Percentiles rank a stretch among this genome's conserved stretches.
These are phyloP conservation scores for Aphaenogaster ashmeadi DNA, from an alignment of 1,140 invertebrate genomes.

Conservation along the genomic window DNA sequence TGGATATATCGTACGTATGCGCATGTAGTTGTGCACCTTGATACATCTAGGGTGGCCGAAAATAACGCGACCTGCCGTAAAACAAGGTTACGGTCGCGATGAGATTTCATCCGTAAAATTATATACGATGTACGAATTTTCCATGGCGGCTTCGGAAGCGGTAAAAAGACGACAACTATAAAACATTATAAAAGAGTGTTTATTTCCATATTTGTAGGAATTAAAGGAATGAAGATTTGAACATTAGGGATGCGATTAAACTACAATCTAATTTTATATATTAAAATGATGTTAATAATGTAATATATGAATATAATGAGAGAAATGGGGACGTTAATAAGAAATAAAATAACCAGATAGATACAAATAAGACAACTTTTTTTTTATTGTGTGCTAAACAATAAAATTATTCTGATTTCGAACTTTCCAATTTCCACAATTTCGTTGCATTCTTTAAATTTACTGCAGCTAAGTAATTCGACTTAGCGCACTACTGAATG, in stretches of 20 bases:
- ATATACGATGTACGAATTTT: conserved; percentile 55
- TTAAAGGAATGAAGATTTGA: neutral
- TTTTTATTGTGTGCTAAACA: neutral
- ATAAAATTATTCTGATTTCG: neutral
- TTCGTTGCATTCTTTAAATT: neutral
- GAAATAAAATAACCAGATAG: neutral
- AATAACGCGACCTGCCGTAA: conserved; percentile 65
- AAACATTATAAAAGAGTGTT: neutral
- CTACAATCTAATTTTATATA: neutral
- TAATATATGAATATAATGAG: neutral
- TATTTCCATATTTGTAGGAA: neutral
- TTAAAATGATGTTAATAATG: neutral
- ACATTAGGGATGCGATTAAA: neutral
- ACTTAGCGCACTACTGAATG: neutral
- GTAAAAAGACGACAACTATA: conserved; percentile 10
- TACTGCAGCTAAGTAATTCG: neutral
- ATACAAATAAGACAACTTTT: neutral
- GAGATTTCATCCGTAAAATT: conserved; percentile 59
- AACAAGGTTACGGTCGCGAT: conserved; percentile 52
- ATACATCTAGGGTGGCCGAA: conserved; percentile 44
- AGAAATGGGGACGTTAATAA: neutral
- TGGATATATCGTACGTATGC: neutral
- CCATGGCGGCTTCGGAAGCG: conserved; percentile 8
- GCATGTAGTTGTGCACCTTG: conserved; percentile 7
- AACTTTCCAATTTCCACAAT: neutral